Conservation (phyloP, 1,140 invertebrate species). For the Drosophila bocki region DNA sequence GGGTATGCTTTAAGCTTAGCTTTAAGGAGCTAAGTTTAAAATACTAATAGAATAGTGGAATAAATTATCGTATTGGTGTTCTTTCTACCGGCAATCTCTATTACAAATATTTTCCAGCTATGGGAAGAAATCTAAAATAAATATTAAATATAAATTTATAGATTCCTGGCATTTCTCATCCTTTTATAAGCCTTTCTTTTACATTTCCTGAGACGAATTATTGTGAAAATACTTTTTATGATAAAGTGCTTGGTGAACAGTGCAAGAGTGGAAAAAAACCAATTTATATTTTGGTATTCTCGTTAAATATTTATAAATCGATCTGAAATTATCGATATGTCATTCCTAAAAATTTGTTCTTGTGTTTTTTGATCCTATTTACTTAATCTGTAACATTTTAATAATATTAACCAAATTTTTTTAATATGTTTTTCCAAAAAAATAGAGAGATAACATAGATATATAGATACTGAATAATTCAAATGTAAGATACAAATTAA, state of each 20-base stretch:
- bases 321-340: neutral
- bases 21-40: neutral
- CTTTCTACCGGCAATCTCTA: too few relatives aligned
- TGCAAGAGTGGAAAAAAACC: neutral
- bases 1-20: neutral
- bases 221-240: slow-evolving; percentile 59
- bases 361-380: neutral
- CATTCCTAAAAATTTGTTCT: neutral
- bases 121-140: neutral
- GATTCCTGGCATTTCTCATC: neutral
- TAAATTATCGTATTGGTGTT: neutral
- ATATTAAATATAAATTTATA: neutral
- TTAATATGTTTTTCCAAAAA: neutral
- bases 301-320: too few relatives aligned
- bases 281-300: too few relatives aligned
- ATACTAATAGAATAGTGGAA: neutral
- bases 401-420: neutral
- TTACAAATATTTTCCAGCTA: neutral
- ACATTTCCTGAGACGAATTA: slow-evolving; percentile 18
- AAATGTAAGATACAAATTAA: slow-evolving; percentile 61
- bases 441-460: neutral
- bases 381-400: neutral
- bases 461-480: slow-evolving; percentile 36
- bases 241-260: slow-evolving; percentile 22
- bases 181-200: neutral